These are phyloP conservation scores for Enchytraeus crypticus DNA, from an alignment of 2,888 invertebrate genomes.

Conservation along the genomic window DNA sequence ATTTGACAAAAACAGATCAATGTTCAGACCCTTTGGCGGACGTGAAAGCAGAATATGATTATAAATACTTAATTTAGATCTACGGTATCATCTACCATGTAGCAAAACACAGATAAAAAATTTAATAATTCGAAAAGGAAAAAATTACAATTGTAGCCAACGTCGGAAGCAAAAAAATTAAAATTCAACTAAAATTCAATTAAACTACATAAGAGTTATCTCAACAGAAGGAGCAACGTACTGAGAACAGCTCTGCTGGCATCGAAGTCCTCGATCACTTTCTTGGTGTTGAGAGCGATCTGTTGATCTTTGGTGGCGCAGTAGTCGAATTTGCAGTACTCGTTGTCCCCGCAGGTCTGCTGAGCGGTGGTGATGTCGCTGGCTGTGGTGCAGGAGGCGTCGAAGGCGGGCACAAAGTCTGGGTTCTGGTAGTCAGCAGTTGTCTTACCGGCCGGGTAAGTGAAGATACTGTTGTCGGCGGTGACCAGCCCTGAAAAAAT, in stretches of 20 bases:
- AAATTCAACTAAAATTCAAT: neutral
- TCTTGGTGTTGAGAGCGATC: conserved; percentile 2
- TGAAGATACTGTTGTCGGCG: neutral
- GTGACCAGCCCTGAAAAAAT: conserved; percentile 7
- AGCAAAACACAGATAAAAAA: too few species aligned
- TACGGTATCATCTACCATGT: too few species aligned
- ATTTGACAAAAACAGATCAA: too few species aligned
- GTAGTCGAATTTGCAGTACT: conserved; percentile 8
- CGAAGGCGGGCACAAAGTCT: conserved; percentile 6
- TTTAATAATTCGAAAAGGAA: too few species aligned
- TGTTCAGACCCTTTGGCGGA: too few species aligned
- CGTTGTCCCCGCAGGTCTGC: neutral
- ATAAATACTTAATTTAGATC: too few species aligned
- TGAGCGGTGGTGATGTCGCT: neutral
- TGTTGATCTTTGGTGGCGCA: conserved; percentile 2
- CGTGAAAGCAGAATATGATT: too few species aligned
- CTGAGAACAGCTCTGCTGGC: neutral
- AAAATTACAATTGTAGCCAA: too few species aligned
- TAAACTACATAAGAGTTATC: neutral
- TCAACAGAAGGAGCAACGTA: neutral
- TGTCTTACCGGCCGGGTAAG: neutral
- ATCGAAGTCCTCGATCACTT: neutral
- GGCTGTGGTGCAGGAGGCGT: conserved; percentile 1
- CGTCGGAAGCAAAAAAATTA: neutral
- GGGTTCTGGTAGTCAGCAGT: conserved; percentile 3